A percentile compares a stretch with the other conserved stretches of the same genome.
Evolutionary conservation across 2,797 vertebrate genomes (phyloP).

Genomic region (Corythornis leucogaster): DNA sequence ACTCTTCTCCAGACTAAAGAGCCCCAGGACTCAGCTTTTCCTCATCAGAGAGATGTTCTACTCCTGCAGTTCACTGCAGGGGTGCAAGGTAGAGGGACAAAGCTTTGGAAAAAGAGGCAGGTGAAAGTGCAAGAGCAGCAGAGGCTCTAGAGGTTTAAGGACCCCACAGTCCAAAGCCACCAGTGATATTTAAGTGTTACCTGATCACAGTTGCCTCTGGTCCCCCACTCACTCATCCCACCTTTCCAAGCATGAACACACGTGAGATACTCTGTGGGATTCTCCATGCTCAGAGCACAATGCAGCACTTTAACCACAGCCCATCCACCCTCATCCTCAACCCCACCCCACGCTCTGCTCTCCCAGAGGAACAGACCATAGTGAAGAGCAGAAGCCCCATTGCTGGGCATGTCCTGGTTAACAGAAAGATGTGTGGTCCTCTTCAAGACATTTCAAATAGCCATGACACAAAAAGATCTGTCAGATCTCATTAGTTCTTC

Average conservation of each 20-base stretch:
- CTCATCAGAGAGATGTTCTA: too few relatives aligned
- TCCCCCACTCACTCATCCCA: background rate
- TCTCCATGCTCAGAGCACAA: background rate
- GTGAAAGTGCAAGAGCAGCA: background rate
- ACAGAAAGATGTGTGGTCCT: background rate
- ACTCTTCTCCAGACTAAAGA: too few relatives aligned
- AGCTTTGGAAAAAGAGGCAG: background rate
- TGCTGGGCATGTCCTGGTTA: background rate
- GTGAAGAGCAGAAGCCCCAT: background rate
- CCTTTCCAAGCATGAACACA: background rate
- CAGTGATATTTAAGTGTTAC: background rate
- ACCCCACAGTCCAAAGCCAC: background rate
- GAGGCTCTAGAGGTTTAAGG: background rate
- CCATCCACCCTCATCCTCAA: background rate
- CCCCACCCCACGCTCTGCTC: background rate
- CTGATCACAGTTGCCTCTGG: background rate
- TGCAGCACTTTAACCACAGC: background rate
- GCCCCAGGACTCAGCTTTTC: too few relatives aligned
- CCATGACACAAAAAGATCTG: background rate
- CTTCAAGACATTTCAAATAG: background rate
- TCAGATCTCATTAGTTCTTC: background rate
- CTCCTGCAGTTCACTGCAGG: background rate
- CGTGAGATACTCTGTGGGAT: accelerated
- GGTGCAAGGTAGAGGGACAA: background rate
- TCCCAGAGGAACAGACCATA: accelerated